Percentiles rank a stretch among this genome's conserved stretches.
Conservation (phyloP, 2,797 vertebrate species). For the Allenopithecus nigroviridis region DNA sequence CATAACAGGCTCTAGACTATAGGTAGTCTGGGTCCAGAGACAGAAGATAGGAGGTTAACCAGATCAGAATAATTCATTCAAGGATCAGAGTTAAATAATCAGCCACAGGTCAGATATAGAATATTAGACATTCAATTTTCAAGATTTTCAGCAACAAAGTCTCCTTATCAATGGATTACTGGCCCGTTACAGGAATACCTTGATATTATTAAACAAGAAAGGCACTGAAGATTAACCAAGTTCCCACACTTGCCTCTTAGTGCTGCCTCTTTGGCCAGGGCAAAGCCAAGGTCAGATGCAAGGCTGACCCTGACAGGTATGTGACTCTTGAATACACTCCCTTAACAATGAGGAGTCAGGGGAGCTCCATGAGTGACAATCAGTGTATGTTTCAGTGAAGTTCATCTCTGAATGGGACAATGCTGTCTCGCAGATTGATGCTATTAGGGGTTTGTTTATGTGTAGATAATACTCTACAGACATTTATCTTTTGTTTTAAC, state of each 20-base stretch:
- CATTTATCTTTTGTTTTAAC: background rate
- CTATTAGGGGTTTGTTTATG: background rate
- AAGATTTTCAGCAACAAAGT: background rate
- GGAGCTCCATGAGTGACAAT: background rate
- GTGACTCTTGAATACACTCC: background rate
- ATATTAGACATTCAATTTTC: background rate
- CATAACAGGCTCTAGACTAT: background rate
- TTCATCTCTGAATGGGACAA: background rate
- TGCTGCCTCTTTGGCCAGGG: background rate
- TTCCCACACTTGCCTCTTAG: background rate
- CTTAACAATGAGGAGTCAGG: no score
- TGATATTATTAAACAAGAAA: background rate
- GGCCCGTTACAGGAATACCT: background rate
- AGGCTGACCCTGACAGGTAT: background rate
- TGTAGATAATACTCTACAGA: background rate
- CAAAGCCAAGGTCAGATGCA: background rate
- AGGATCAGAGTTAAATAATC: background rate
- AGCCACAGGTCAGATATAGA: background rate
- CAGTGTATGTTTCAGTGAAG: background rate
- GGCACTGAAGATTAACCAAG: background rate
- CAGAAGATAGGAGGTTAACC: background rate
- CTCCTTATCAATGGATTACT: background rate
- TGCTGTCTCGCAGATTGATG: background rate
- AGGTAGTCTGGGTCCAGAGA: background rate
- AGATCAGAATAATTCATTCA: background rate